Evolutionary conservation across 2,113 vertebrate genomes (phyloP), one percentile per base, ranked within the genome.

Genomic region (Malurus melanocephalus): DNA sequence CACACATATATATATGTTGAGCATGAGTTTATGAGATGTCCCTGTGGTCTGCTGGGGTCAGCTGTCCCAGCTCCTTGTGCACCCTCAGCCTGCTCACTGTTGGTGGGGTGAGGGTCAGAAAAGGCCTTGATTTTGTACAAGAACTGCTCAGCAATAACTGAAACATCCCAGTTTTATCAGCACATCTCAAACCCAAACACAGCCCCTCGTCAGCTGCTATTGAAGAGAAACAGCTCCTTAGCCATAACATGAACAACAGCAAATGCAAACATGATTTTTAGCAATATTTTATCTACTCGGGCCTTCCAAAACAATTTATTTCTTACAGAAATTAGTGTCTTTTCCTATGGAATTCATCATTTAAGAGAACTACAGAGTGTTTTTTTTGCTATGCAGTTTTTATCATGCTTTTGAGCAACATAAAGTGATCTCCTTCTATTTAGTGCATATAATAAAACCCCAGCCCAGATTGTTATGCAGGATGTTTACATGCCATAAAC

Each of bases 351-450:
- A 80, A 42, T 24, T 72, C 8, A 30, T 42, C 0, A 64, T 45
- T 45, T 57, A 28, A 16, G 59, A 67, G 28, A 42, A 28, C 2
- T 21, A 23, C 16, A 23, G 2, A n/a, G n/a, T n/a, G n/a, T n/a
- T n/a, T n/a, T 66, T 71, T 35, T 62, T 11, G 23, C 21, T 51
- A 11, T 23, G 7, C 13, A 51, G 16, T 38, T 67, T 72, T 80
- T 16, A 42, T 5, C 16, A 6, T 40, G 8, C 10, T 16, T 4
- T n/a, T 59, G 14, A 51, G 16, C 24, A 60, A 27, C 0, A 1
- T 28, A 20, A 59, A 60, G 6, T n/a, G 6, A 6, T 53, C 33
- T 24, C 26, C 35, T 38, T 22, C 11, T 61, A 40, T 57, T 82
- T 51, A 55, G 28, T 35, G 4, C 27, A 14, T 27, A 12, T 53